These are phyloP conservation scores for Ligdia adustata DNA, from an alignment of 2,888 invertebrate species.

Conservation along the genomic window DNA sequence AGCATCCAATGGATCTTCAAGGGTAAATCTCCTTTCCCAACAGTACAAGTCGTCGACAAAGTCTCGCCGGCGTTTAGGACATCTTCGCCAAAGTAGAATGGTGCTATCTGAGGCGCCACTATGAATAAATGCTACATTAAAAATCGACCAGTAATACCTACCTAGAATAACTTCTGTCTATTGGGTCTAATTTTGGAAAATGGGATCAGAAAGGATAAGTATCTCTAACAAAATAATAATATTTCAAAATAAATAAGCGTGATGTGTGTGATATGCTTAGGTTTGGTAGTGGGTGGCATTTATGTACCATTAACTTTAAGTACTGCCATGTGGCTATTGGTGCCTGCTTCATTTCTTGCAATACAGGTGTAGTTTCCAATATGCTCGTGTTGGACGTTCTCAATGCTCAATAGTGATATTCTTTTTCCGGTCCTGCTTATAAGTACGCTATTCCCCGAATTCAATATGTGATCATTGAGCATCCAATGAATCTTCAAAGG, in stretches of 20 bases:
- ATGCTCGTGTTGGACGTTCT: slow-evolving; percentile 83
- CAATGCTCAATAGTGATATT: slow-evolving; percentile 79
- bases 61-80: slow-evolving; percentile 89
- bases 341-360: slow-evolving; percentile 86
- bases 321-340: slow-evolving; percentile 84
- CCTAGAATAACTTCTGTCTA: no score
- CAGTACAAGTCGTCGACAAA: slow-evolving; percentile 87
- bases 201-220: slow-evolving; percentile 1
- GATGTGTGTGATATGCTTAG: slow-evolving; percentile 6
- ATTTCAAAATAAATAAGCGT: slow-evolving; percentile 17
- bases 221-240: background rate
- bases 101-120: slow-evolving; percentile 89
- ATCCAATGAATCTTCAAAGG: slow-evolving; percentile 88
- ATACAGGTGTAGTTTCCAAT: slow-evolving; percentile 86
- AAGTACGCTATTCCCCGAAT: slow-evolving; percentile 48
- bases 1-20: slow-evolving; percentile 88
- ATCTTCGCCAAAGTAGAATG: slow-evolving; percentile 89
- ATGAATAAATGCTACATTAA: no score
- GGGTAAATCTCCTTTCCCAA: slow-evolving; percentile 88
- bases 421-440: slow-evolving; percentile 54
- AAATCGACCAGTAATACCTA: no score
- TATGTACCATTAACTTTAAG: slow-evolving; percentile 87
- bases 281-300: background rate
- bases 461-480: slow-evolving; percentile 82
- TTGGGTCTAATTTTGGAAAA: no score